Base-by-base conservation (phyloP, 2,113 vertebrate species). In the Syrrhaptes paradoxus region DNA sequence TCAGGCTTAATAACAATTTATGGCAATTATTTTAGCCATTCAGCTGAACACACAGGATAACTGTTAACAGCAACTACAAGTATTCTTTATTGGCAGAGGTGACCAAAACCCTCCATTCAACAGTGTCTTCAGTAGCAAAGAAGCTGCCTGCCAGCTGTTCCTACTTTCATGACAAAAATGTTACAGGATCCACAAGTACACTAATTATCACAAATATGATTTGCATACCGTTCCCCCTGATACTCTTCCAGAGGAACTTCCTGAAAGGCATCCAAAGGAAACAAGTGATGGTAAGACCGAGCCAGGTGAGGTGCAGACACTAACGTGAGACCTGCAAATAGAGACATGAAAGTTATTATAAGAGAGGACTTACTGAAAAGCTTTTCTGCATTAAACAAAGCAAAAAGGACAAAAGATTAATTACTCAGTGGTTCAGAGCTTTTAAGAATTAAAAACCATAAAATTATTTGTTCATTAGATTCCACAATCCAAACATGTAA, bases 301-400 rank as follows among this genome's bases (percentile, higher is more conserved):
- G 99, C 99, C 76, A 99, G 96, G 78, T 99, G 99, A 68, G 99
- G 99, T n/a, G 99, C 99, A 45, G 99, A 99, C 59, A 99, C 99
- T 94, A 99, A 97, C 1, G 99, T 99, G 94, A 99, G 98, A 95
- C 99, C 99, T 99, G 84, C 26, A 76, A 97, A 95, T 36, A 90
- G 38, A 80, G 22, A 58, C 5, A n/a, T 8, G 5, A 71, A 11
- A 61, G 71, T 76, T 41, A 32, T 31, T 78, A 72, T 14, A 57
- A 32, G 13, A 38, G 8, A 65, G 6, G 20, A 54, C 9, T 70
- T 46, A 59, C 17, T 26, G 26, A 68, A 83, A 82, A 54, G 3
- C 13, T 65, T 78, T 85, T 70, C 22, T 81, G 13, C 38, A 46
- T 28, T 25, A 61, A 83, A 72, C 22, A 78, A 85, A 71, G 6